A percentile compares a stretch with the other conserved stretches of the same genome.
Conservation (phyloP, 1,140 invertebrate species). For the Cyrtorhinus lividipennis region DNA sequence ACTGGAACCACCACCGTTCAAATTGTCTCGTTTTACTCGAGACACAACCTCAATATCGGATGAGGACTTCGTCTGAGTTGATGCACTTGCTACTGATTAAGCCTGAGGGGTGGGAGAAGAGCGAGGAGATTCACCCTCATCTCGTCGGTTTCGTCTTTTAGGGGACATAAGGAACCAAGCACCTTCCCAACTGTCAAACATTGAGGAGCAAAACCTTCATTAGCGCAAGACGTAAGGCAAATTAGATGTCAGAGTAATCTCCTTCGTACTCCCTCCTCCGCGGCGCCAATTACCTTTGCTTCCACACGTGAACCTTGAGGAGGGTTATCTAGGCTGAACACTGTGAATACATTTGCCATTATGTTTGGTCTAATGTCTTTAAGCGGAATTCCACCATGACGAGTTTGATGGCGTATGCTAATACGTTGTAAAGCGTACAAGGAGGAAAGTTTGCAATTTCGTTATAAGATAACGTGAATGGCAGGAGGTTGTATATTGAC, state of each 20-base stretch:
- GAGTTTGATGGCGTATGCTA: conserved; percentile 7
- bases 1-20: no score
- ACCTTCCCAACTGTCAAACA: conserved; percentile 2
- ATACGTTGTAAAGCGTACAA: background rate
- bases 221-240: conserved; percentile 4
- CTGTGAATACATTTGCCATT: conserved; percentile 6
- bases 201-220: conserved; percentile 3
- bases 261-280: background rate
- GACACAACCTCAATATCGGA: no score
- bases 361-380: conserved; percentile 8
- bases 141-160: no score
- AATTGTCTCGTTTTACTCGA: no score
- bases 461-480: background rate
- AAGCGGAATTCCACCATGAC: conserved; percentile 6
- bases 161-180: background rate
- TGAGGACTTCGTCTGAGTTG: no score
- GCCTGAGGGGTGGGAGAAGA: no score
- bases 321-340: conserved; percentile 6
- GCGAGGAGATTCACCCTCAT: no score
- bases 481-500: background rate
- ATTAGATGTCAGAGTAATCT: conserved; percentile 6
- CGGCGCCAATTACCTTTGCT: conserved; percentile 4
- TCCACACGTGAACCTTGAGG: background rate
- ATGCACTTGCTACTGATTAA: no score
- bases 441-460: background rate